Base-by-base conservation (phyloP, 1,140 invertebrate genomes). In the Bilobella aurantiaca region DNA sequence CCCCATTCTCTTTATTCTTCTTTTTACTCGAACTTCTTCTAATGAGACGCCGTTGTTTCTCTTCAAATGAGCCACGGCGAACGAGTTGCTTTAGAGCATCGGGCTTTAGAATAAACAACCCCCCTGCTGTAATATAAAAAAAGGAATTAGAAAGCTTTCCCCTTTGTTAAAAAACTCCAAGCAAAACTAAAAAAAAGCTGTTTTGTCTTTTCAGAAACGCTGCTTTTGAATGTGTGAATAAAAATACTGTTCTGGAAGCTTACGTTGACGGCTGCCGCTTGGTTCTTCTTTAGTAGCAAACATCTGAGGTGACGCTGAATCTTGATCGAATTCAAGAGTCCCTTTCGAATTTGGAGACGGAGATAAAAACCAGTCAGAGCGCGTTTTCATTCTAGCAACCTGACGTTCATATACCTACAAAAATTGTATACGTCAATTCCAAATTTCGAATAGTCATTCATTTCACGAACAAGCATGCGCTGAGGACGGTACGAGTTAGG, bases 301-400 rank as follows among this genome's bases (percentile, higher is more conserved):
- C 37, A 42, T 31, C 1, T 60, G 58, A 21, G 63, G 58, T 29
- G 63, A n/a, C 16, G 29, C 31, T 8, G 59, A 34, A 37, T 65
- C 57, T 18, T 64, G 47, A 30, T 72, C 68, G n/a, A 68, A 58
- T 53, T 27, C 32, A n/a, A 65, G 59, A 64, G 65, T 62, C 5
- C 23, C 28, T 53, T 65, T 67, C 2, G 70, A 61, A 62, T 58
- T 58, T 1, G 62, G 37, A 14, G 64, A 84, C 56, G 87, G 87
- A 71, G 86, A 86, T 75, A 95, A 83, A 81, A 94, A 95, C 92
- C 92, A 96, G 78, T 95, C 91, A 53, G 90, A 93, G 73, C 92
- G 83, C 53, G 90, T 93, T 77, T 89, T 83, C 91, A 96, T 95
- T 71, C 93, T 82, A 76, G 88, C 89, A 63, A 89, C 88, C 83